Evolutionary conservation across 2,797 vertebrate genomes (phyloP), one percentile per base, ranked within the genome.

Genomic region (Aplochiton taeniatus): DNA sequence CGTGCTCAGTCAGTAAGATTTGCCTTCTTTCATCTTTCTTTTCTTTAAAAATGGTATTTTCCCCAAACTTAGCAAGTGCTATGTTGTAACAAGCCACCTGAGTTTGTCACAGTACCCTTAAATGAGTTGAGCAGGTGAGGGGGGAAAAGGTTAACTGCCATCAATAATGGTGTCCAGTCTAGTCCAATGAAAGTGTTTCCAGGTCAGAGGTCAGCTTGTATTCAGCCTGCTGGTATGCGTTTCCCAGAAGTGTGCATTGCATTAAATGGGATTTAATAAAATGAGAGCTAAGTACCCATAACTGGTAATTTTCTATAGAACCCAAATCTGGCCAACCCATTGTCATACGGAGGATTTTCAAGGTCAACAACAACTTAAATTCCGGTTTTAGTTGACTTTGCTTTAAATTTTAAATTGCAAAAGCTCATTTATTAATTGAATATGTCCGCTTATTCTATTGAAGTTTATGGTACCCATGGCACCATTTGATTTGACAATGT

Each of bases 231-330:
- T 69, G 61, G 52, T 52, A 62, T 8, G 46, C 1, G 14, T 72
- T 78, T 78, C 66, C 69, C 73, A 67, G 76, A 82, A 80, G 8
- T 48, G 17, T 66, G 67, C 48, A 17, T 9, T 18, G 14, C 18
- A 17, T 8, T 17, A 8, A 14, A 16, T 9, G 50, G 31, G 31
- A 31, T 3, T 31, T 31, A 31, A 31, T 31, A 31, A 31, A 31
- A 31, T 31, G 31, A 6, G 6, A 2, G 31, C 6, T n/a, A n/a
- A 31, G 31, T 31, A 6, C 31, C 31, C 31, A 31, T 31, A 31
- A 31, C 31, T 31, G 31, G 31, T 31, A 31, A 31, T 31, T 31
- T 31, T 2, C 3, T 2, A 31, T 31, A 31, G 31, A 31, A 6
- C 31, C 31, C 31, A 31, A 31, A 31, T 31, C 31, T 31, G 31